These are phyloP conservation scores for Oostethus manadensis DNA, from an alignment of 2,113 vertebrate genomes.

Conservation along the genomic window DNA sequence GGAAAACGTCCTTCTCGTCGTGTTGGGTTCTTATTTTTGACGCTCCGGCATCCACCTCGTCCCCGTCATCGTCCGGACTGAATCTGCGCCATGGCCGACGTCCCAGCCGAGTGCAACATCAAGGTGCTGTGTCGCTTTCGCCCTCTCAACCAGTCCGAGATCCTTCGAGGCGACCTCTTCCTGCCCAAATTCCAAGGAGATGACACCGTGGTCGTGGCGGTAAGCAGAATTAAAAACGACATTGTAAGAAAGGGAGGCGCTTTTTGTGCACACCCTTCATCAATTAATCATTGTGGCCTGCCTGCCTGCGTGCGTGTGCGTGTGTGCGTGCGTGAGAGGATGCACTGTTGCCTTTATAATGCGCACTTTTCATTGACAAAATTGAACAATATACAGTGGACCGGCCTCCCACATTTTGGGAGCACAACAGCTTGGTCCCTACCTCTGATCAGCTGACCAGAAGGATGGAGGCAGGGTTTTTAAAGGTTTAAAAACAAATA, in stretches of 20 bases:
- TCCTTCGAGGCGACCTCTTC: conserved; percentile 80
- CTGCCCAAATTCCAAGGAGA: conserved; percentile 81
- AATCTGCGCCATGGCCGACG: conserved; percentile 77
- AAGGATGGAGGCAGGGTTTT: too few species aligned
- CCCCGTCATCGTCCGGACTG: conserved; percentile 19
- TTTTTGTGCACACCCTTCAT: conserved; percentile 56
- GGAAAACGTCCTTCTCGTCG: neutral
- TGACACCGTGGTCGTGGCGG: conserved; percentile 80
- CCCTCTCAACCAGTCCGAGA: conserved; percentile 82
- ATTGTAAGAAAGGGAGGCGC: conserved; percentile 29
- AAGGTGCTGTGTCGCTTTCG: conserved; percentile 87
- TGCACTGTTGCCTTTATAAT: neutral
- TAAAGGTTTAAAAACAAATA: too few species aligned
- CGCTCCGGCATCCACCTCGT: conserved; percentile 29
- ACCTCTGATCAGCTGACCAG: too few species aligned
- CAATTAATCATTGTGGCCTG: conserved; percentile 48
- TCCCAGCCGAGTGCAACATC: conserved; percentile 80
- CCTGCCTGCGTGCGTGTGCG: too few species aligned
- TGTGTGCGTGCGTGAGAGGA: neutral
- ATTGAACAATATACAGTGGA: too few species aligned
- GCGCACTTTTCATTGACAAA: neutral
- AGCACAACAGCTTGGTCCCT: too few species aligned
- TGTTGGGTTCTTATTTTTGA: conserved; percentile 10
- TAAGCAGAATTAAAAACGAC: conserved; percentile 41
- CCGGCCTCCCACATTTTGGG: too few species aligned